Percentiles rank a stretch among this genome's conserved stretches.
phyloP scores from a whole-genome alignment of 2,113 vertebrate species.

The Arvicanthis niloticus region DNA sequence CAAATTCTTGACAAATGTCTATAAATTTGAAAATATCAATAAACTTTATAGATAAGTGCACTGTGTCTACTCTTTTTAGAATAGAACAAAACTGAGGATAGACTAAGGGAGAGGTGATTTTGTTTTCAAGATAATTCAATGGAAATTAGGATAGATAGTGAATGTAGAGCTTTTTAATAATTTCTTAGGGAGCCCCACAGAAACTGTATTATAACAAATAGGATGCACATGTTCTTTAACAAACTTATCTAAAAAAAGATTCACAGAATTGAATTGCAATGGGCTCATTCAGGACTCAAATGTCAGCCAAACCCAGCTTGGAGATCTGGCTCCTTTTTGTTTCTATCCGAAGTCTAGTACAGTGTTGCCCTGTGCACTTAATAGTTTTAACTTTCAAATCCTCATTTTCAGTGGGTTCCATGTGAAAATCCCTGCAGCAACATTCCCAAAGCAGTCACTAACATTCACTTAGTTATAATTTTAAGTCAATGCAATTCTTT shows the following conservation, averaged over 20 bases:
- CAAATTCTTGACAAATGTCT: neutral
- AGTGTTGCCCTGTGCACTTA: neutral
- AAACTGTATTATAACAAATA: neutral
- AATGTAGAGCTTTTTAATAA: neutral
- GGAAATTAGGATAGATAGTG: neutral
- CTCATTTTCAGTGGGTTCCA: neutral
- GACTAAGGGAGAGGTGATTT: conserved; percentile 28
- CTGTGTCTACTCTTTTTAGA: neutral
- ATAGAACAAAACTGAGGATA: conserved; percentile 16
- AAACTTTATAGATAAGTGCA: neutral
- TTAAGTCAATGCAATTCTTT: neutral
- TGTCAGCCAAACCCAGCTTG: neutral
- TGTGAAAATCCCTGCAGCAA: neutral
- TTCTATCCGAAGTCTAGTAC: neutral
- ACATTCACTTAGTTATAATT: neutral
- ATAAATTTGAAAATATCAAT: neutral
- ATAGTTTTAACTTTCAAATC: neutral
- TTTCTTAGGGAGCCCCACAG: conserved; percentile 21
- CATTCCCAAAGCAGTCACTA: neutral
- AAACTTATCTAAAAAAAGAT: neutral
- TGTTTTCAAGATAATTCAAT: conserved; percentile 6
- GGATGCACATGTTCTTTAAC: neutral
- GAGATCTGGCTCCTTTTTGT: neutral
- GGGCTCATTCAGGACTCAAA: neutral
- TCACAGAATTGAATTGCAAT: neutral